Evolutionary conservation across 2,888 invertebrate species (phyloP), one percentile per base, ranked within the genome.

Genomic region (Watsonalla binaria): DNA sequence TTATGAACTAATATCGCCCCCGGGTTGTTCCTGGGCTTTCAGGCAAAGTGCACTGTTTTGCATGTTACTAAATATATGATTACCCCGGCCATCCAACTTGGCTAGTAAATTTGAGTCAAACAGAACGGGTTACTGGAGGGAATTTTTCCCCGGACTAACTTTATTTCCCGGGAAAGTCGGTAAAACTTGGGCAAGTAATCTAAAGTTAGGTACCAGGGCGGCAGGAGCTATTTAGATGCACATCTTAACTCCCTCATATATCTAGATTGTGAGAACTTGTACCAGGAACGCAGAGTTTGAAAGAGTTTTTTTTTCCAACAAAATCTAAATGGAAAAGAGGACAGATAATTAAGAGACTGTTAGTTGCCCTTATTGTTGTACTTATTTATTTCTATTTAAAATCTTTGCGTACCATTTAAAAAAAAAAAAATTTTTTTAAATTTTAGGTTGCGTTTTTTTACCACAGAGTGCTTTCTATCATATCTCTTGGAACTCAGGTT

Each of bases 211-310:
- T 87, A 84, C 83, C 84, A 84, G 74, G 80, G 82, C 81, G 80
- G 86, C 87, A 81, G 84, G 83, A 81, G 89, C 90, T 88, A 89
- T 90, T 90, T 90, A 90, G 90, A 90, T 89, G 90, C 86, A 86
- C 90, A 90, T 90, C 90, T 90, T 88, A 90, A 90, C 89, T 86
- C 80, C 76, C 73, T 81, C 83, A 86, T 90, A 89, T 88, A 90
- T 90, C 90, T 90, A 86, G 88, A 89, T 90, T 89, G 88, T 81
- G 79, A 74, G 72, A 83, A 83, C 63, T 84, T 78, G 70, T 70
- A 66, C 68, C 69, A 68, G 68, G 65, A 63, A 66, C 37, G 57
- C 68, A 70, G 68, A 72, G 76, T 78, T 72, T 62, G 71, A 72
- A 76, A 80, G 76, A 79, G 80, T 82, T 82, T 76, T 71, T 68